Conservation (phyloP, 2,113 vertebrate species). For the Archocentrus centrarchus region DNA sequence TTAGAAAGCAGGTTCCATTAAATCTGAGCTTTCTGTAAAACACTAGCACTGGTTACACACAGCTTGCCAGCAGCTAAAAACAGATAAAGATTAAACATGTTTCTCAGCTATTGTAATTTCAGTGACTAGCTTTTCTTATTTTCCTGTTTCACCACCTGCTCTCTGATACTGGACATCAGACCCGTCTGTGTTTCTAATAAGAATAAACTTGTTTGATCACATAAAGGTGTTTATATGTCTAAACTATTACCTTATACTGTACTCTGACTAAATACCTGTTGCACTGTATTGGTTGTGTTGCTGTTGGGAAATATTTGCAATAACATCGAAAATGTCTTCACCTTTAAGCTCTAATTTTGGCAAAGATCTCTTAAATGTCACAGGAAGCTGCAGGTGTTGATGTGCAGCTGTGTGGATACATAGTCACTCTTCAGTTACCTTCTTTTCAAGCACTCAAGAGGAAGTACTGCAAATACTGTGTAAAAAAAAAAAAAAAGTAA, state of each 20-base stretch:
- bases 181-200: too few species aligned
- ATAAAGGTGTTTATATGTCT: neutral
- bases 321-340: neutral
- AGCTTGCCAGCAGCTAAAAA: neutral
- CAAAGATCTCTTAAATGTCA: too few species aligned
- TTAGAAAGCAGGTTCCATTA: conserved; percentile 12
- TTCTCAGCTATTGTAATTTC: neutral
- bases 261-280: neutral
- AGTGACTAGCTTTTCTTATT: neutral
- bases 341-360: neutral
- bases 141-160: neutral
- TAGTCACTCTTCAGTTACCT: too few species aligned
- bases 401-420: too few species aligned
- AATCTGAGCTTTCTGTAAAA: conserved; percentile 24
- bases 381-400: too few species aligned
- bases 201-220: neutral
- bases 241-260: neutral
- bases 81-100: neutral
- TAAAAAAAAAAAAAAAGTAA: too few species aligned
- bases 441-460: too few species aligned
- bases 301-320: neutral
- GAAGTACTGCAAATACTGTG: too few species aligned
- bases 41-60: neutral
- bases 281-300: neutral
- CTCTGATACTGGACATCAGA: neutral